Conservation (phyloP, 2,113 vertebrate genomes). For the Vulpes vulpes region DNA sequence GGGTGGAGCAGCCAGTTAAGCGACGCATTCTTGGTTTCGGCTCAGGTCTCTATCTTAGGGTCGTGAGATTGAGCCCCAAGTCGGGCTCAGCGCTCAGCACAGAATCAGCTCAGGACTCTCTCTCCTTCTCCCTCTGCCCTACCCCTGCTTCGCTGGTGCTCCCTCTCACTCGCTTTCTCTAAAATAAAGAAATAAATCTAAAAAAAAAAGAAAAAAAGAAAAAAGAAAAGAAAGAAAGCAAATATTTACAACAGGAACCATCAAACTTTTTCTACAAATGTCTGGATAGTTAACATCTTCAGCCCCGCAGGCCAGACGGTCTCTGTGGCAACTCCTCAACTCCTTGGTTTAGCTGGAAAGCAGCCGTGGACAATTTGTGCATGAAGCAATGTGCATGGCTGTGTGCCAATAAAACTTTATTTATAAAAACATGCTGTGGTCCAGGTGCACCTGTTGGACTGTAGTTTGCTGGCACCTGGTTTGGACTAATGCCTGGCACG, state of each 20-base stretch:
- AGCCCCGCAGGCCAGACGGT: not conserved
- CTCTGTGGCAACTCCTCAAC: not conserved
- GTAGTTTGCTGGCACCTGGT: not conserved
- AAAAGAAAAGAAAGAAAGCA: not conserved
- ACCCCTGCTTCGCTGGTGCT: not conserved
- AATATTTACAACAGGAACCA: not conserved
- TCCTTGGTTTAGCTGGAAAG: not conserved
- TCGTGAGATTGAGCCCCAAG: not conserved
- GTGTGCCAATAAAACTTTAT: slow-evolving; percentile 39
- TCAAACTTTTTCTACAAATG: not conserved
- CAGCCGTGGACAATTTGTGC: not conserved
- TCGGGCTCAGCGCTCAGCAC: not conserved
- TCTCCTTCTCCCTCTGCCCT: not conserved
- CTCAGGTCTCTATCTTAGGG: not conserved
- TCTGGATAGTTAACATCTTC: not conserved
- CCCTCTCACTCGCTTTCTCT: not conserved
- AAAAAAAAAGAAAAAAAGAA: too few relatives aligned
- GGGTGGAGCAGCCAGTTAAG: not conserved
- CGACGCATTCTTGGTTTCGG: not conserved
- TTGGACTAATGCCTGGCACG: not conserved
- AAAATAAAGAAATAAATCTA: not conserved
- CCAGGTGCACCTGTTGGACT: not conserved
- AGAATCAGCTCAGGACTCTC: not conserved
- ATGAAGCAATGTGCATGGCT: not conserved
- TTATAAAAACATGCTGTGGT: not conserved